A percentile compares a stretch with the other conserved stretches of the same genome.
Conservation (phyloP, 1,140 invertebrate genomes). For the Papilio polyxenes region DNA sequence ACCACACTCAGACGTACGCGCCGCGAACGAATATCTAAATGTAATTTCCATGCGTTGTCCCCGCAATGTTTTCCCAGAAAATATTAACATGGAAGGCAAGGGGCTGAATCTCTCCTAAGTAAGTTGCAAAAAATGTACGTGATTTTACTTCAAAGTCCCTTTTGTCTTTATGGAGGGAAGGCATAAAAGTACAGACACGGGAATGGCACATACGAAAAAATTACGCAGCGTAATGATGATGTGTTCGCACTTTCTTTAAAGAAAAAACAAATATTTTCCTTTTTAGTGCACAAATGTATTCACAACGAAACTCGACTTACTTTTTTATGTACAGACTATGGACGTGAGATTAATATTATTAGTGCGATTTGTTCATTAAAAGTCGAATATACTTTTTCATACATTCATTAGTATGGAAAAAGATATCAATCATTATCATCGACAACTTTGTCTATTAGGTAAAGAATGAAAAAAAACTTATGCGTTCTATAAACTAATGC, state of each 20-base stretch:
- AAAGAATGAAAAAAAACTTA: too few relatives aligned
- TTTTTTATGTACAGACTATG: constrained; percentile 46
- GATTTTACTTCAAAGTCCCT: constrained; percentile 81
- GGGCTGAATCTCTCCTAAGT: constrained; percentile 80
- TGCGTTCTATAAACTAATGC: too few relatives aligned
- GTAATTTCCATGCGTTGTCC: constrained; percentile 80
- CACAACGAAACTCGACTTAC: constrained; percentile 59
- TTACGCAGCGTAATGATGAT: constrained; percentile 79
- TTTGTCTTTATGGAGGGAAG: constrained; percentile 79
- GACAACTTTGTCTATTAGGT: too few relatives aligned
- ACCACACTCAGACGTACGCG: constrained; percentile 73
- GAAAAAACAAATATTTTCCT: constrained; percentile 76
- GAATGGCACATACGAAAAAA: constrained; percentile 79
- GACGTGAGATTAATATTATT: not conserved
- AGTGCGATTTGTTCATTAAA: not conserved
- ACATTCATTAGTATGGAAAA: too few relatives aligned
- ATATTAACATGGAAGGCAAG: constrained; percentile 79
- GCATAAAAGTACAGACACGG: constrained; percentile 77
- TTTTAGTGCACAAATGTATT: constrained; percentile 74
- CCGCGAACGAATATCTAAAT: constrained; percentile 79
- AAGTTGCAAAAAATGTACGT: constrained; percentile 81
- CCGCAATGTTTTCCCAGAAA: constrained; percentile 80
- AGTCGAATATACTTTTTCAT: not conserved
- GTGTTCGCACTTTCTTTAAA: constrained; percentile 75
- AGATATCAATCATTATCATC: too few relatives aligned